Evolutionary conservation across 1,140 invertebrate species (phyloP), one percentile per base, ranked within the genome.

Genomic region (Lordiphosa stackelbergi): DNA sequence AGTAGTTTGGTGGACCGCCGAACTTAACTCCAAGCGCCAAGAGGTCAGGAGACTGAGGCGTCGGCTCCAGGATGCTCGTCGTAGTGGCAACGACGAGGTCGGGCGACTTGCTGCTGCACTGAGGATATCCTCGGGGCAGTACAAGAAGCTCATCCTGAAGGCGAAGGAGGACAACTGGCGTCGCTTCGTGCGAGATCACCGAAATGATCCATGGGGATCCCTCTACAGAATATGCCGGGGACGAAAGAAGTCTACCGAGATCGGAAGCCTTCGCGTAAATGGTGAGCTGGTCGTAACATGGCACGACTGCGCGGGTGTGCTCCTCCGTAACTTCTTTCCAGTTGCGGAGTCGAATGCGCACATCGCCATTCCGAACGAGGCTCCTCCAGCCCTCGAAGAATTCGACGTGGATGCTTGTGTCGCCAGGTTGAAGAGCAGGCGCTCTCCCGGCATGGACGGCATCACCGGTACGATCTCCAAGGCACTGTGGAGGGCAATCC

Each of bases 221-320:
- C 53, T 51, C 11, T 62, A 49, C 24, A 68, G 10, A 47, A 68
- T 68, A 8, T 55, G 52, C 52, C 47, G 46, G 24, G 66, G 52
- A 7, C 41, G 37, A 31, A 61, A 43, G 19, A 22, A 31, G 34
- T 6, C 3, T 9, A 52, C 22, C 22, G 36, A 53, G 0, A 1
- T 57, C 10, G 48, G 53, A 10, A 46, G 54, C 13, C 51, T 69
- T 38, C 52, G 41, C n/a, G 5, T 12, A 4, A 19, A 43, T 51
- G 51, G 47, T 16, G 31, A 16, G 47, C 28, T 4, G 22, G 53
- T 62, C 19, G 42, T 46, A 38, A 48, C 38, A 10, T 62, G 59
- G 52, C 7, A 51, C 31, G 52, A 56, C 40, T 66, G 53, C 16
- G 53, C 52, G 34, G 5, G 42, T 10, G 36, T 57, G 8, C 16